A percentile compares a stretch with the other conserved stretches of the same genome.
Conservation (phyloP, 1,140 invertebrate genomes). For the Eurosta solidaginis region DNA sequence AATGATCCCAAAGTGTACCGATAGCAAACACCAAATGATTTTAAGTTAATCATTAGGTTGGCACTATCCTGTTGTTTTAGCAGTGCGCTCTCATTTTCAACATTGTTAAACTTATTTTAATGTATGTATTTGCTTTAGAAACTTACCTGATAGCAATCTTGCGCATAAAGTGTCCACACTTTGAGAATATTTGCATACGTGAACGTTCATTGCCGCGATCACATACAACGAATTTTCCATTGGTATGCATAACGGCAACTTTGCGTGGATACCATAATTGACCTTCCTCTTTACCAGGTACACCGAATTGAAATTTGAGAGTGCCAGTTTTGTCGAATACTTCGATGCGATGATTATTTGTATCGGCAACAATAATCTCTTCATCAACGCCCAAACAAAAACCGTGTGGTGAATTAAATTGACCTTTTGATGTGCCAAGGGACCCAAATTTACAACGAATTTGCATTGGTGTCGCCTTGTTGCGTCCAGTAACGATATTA, state of each 20-base stretch:
- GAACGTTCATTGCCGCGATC: conserved; percentile 95
- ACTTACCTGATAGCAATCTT: conserved; percentile 80
- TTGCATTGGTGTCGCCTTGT: conserved; percentile 81
- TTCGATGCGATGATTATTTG: conserved; percentile 94
- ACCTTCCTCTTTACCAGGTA: conserved; percentile 90
- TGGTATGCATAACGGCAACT: conserved; percentile 87
- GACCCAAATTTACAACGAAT: conserved; percentile 92
- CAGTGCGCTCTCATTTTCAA: no score
- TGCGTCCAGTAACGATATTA: conserved; percentile 64
- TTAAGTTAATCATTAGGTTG: no score
- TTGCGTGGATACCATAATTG: conserved; percentile 96
- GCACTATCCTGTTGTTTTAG: no score
- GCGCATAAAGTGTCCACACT: conserved; percentile 85
- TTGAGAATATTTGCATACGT: conserved; percentile 94
- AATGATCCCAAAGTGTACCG: no score
- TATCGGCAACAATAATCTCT: conserved; percentile 94
- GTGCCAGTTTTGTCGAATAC: conserved; percentile 89
- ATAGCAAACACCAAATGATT: no score
- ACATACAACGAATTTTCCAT: conserved; percentile 92
- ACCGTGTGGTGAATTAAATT: conserved; percentile 96
- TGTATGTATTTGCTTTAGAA: no score
- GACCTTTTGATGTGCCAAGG: conserved; percentile 85
- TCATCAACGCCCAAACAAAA: conserved; percentile 94
- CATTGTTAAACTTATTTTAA: no score
- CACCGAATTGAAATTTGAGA: conserved; percentile 88